Percentiles rank a stretch among this genome's conserved stretches.
Evolutionary conservation across 1,140 invertebrate species (phyloP).

Genomic region (Paramacrobiotus metropolitanus): DNA sequence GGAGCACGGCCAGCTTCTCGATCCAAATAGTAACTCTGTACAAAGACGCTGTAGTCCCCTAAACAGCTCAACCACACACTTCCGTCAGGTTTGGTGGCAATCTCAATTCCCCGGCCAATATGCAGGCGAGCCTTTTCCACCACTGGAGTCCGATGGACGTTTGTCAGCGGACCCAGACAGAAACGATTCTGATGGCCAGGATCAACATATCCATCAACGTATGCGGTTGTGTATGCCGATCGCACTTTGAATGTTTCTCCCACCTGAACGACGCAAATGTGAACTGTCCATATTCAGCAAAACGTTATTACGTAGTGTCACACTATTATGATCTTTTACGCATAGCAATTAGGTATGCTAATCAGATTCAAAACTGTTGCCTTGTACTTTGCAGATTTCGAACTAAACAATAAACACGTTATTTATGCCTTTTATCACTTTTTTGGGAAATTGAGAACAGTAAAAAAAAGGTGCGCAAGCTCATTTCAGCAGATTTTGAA

Average conservation of each 20-base stretch:
- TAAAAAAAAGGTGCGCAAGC: no score
- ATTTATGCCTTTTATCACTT: no score
- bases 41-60: slow-evolving; percentile 67
- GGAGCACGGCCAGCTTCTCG: slow-evolving; percentile 81
- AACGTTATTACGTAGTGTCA: no score
- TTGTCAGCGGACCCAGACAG: slow-evolving; percentile 89
- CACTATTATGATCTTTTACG: no score
- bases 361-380: no score
- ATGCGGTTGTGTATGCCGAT: slow-evolving; percentile 71
- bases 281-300: no score
- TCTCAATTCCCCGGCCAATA: slow-evolving; percentile 43
- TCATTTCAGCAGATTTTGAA: no score
- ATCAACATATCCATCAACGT: slow-evolving; percentile 96
- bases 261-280: no score
- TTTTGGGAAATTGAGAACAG: no score
- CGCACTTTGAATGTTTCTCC: slow-evolving; percentile 97
- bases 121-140: not conserved
- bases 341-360: no score
- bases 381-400: no score
- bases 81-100: slow-evolving; percentile 74
- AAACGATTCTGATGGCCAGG: slow-evolving; percentile 48
- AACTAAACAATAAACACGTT: not conserved
- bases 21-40: slow-evolving; percentile 88
- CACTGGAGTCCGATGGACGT: slow-evolving; percentile 65
- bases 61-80: slow-evolving; percentile 73